Evolutionary conservation across 1,140 invertebrate species (phyloP).

Genomic region (Neoseiulus cucumeris): DNA sequence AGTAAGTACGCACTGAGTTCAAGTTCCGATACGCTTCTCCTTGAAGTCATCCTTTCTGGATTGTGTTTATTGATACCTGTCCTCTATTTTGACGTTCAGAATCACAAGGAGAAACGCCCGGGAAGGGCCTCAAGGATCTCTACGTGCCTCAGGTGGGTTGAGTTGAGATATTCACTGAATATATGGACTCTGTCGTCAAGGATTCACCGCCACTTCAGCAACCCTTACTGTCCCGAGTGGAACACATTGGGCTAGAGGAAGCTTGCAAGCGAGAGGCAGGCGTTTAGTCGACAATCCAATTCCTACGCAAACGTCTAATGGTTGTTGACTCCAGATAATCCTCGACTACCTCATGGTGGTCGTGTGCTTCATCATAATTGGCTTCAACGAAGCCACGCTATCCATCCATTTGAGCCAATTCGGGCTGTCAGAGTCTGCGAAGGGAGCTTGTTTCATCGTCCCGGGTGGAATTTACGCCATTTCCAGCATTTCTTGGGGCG

Average conservation of each 20-base stretch:
- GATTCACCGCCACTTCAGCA: no score
- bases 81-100: no score
- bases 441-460: background rate
- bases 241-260: no score
- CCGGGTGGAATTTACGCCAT: background rate
- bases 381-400: background rate
- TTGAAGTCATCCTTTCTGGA: no score
- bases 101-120: background rate
- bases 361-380: background rate
- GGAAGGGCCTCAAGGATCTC: background rate
- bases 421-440: background rate
- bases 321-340: background rate
- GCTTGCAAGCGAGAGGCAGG: no score
- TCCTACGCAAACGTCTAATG: background rate
- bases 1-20: no score
- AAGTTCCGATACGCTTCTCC: no score
- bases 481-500: background rate
- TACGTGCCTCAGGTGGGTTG: background rate
- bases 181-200: no score
- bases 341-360: conserved; percentile 4
- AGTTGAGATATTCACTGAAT: no score
- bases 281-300: no score
- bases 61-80: no score
- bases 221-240: no score
- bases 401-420: background rate